phyloP scores from a whole-genome alignment of 2,797 vertebrate species.

The Paguma larvata region DNA sequence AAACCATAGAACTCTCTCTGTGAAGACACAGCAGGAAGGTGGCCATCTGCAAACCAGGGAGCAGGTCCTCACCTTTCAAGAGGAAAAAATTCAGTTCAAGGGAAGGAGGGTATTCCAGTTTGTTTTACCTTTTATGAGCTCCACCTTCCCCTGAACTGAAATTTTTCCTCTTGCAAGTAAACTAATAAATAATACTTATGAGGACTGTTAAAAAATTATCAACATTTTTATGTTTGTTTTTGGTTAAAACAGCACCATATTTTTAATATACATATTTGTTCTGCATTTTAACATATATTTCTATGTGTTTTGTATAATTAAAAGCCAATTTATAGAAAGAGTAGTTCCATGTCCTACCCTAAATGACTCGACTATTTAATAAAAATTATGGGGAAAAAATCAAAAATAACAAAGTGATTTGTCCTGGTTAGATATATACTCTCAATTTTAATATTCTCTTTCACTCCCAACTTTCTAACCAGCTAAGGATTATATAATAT shows the following conservation, averaged over 20 bases:
- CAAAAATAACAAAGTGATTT: neutral
- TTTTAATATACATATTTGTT: neutral
- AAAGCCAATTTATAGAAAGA: slow-evolving; percentile 8
- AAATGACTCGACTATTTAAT: neutral
- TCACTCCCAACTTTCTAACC: neutral
- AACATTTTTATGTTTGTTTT: neutral
- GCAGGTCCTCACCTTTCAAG: neutral
- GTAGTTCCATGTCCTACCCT: neutral
- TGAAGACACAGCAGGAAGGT: neutral
- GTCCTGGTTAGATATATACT: neutral
- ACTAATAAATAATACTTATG: neutral
- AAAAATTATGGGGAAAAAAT: neutral
- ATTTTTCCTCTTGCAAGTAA: neutral
- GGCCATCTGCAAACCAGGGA: neutral
- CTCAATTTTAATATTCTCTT: neutral
- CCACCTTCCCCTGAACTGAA: neutral
- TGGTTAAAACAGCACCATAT: neutral
- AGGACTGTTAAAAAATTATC: neutral
- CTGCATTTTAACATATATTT: neutral
- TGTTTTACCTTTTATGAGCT: neutral
- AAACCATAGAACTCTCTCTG: neutral
- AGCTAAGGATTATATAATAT: neutral
- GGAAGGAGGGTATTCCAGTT: too few species aligned
- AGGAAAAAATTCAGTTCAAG: too few species aligned
- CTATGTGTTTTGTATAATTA: neutral